phyloP scores from a whole-genome alignment of 2,888 invertebrate genomes.

The Epinotia ramella region DNA sequence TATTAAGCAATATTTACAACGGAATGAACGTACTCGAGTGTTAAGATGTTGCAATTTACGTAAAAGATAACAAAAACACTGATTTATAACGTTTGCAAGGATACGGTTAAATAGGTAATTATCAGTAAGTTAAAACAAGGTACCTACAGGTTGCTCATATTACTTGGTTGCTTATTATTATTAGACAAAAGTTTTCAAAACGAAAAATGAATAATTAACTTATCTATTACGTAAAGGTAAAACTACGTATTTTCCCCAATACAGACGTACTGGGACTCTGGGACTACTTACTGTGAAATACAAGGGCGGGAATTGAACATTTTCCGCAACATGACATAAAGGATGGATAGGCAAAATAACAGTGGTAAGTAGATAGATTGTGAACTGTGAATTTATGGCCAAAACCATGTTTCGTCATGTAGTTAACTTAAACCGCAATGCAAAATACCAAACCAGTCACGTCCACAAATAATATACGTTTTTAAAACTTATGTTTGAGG shows the following conservation, averaged over 20 bases:
- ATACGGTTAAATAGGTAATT: conserved; percentile 2
- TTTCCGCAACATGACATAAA: neutral
- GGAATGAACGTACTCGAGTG: neutral
- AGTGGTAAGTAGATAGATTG: no score
- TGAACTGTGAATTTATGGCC: no score
- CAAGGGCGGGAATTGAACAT: neutral
- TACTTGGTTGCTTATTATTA: no score
- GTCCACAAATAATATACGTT: neutral
- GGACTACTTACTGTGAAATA: neutral
- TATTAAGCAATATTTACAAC: conserved; percentile 4
- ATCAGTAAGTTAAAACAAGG: neutral
- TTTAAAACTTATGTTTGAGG: no score
- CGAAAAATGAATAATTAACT: neutral
- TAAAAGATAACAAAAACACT: conserved; percentile 19
- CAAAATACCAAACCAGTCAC: no score
- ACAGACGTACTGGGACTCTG: neutral
- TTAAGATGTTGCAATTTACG: conserved; percentile 35
- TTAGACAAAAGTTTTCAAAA: neutral
- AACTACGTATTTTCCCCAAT: no score
- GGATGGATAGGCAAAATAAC: no score
- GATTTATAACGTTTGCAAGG: conserved; percentile 29
- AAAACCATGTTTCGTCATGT: no score
- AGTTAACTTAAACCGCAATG: no score
- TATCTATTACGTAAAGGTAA: no score
- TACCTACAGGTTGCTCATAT: conserved; percentile 22